A percentile compares a stretch with the other conserved stretches of the same genome.
Conservation (phyloP, 2,797 vertebrate species). For the Mus caroli region DNA sequence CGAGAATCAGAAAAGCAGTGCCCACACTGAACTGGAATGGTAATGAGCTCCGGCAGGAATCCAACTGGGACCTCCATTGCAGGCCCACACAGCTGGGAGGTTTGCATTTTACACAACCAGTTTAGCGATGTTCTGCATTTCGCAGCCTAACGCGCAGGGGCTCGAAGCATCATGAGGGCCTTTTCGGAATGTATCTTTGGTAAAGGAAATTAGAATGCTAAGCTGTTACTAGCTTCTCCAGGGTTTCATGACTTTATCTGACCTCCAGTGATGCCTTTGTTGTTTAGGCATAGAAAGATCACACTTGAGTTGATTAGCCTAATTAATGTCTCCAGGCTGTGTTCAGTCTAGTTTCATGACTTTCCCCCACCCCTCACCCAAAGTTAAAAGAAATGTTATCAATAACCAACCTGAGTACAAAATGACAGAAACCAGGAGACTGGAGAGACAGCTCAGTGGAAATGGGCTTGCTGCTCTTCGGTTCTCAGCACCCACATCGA, state of each 20-base stretch:
- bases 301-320: constrained; percentile 37
- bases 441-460: neutral
- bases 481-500: neutral
- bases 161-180: constrained; percentile 66
- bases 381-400: constrained; percentile 17
- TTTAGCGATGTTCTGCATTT: constrained; percentile 63
- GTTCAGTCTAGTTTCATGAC: constrained; percentile 23
- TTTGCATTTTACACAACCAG: constrained; percentile 65
- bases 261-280: constrained; percentile 48
- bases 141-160: constrained; percentile 57
- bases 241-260: constrained; percentile 35
- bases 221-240: constrained; percentile 53
- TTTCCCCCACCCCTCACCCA: neutral
- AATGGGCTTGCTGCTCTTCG: neutral
- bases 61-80: neutral
- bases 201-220: constrained; percentile 63
- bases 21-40: constrained; percentile 21
- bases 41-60: constrained; percentile 54
- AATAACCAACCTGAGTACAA: neutral
- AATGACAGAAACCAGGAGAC: neutral
- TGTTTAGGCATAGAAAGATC: constrained; percentile 58
- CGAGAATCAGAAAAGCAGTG: neutral
- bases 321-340: constrained; percentile 47
- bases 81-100: constrained; percentile 56
- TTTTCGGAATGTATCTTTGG: constrained; percentile 64